Base-by-base conservation (phyloP, 2,113 vertebrate genomes). In the Crotalus viridis region DNA sequence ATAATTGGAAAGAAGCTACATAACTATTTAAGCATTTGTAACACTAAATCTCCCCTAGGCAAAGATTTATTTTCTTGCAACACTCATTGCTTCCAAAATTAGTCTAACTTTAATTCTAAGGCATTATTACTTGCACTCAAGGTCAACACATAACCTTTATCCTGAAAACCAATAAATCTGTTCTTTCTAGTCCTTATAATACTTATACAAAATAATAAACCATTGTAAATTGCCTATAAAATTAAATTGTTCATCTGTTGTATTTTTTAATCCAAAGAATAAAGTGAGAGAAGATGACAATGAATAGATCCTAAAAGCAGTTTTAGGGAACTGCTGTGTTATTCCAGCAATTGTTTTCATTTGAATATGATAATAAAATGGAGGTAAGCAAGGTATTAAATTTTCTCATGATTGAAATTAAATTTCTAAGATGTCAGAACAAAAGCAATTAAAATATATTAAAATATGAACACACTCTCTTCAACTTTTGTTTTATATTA, bases 331-430 rank as follows among this genome's bases (percentile, higher is more conserved):
- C 12, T 55, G n/a, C 51, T 81, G 8, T 12, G 33, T 90, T 12
- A 28, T 74, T 64, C 15, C 21, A 54, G 46, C 74, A 43, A 43
- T 81, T 81, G 7, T 81, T 81, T 81, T 81, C 6, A 39, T 81
- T 81, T 81, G 33, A 81, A 81, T 21, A 21, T 43, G 33, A 43
- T 19, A 81, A 81, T 21, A 81, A 81, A 39, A 81, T 81, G 33
- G 33, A 7, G 3, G 59, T n/a, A n/a, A 39, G 43, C 33, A 52
- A 56, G 56, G 0, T 0, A 0, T 89, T 94, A 92, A 0, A 3
- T 92, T 54, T 91, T 48, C 90, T 89, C 90, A 55, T 48, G 51
- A 92, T 5, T 91, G 17, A 46, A 24, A 24, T 69, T 93, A 86
- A 95, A 93, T 87, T 21, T 39, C 3, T 17, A 81, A 81, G 17